A percentile compares a stretch with the other conserved stretches of the same genome.
phyloP scores from a whole-genome alignment of 2,888 invertebrate species.

The Caenorhabditis sulstoni region DNA sequence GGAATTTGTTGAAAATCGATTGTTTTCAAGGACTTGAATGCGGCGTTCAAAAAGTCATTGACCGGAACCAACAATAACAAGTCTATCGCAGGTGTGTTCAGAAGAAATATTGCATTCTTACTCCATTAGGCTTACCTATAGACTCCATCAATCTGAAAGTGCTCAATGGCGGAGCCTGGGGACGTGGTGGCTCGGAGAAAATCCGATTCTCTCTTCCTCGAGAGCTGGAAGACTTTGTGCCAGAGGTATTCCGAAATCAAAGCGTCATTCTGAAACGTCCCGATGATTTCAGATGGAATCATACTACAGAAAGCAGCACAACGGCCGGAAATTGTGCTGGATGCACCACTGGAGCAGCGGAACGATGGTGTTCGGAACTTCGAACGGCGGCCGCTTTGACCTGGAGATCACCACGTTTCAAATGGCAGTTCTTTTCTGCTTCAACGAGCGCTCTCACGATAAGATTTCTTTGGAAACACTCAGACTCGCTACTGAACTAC shows the following conservation, averaged over 20 bases:
- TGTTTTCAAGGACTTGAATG: slow-evolving; percentile 86
- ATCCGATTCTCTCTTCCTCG: slow-evolving; percentile 96
- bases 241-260: slow-evolving; percentile 84
- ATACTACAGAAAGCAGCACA: slow-evolving; percentile 97
- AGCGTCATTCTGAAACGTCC: not conserved
- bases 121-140: not conserved
- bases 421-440: slow-evolving; percentile 98
- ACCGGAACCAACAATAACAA: slow-evolving; percentile 67
- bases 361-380: slow-evolving; percentile 95
- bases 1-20: too few species aligned
- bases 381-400: slow-evolving; percentile 91
- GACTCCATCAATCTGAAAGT: slow-evolving; percentile 94
- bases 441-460: slow-evolving; percentile 92
- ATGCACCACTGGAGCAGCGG: slow-evolving; percentile 99
- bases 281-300: slow-evolving; percentile 87
- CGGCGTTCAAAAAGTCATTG: slow-evolving; percentile 86
- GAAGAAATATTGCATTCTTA: not conserved
- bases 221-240: slow-evolving; percentile 98
- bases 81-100: slow-evolving; percentile 58
- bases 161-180: slow-evolving; percentile 98
- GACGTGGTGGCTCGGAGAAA: slow-evolving; percentile 86
- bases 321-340: slow-evolving; percentile 97
- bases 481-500: slow-evolving; percentile 94
- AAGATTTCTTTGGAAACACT: slow-evolving; percentile 97
- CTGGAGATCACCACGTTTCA: slow-evolving; percentile 99